Evolutionary conservation across 2,888 invertebrate genomes (phyloP).

Genomic region (Apamea anceps): DNA sequence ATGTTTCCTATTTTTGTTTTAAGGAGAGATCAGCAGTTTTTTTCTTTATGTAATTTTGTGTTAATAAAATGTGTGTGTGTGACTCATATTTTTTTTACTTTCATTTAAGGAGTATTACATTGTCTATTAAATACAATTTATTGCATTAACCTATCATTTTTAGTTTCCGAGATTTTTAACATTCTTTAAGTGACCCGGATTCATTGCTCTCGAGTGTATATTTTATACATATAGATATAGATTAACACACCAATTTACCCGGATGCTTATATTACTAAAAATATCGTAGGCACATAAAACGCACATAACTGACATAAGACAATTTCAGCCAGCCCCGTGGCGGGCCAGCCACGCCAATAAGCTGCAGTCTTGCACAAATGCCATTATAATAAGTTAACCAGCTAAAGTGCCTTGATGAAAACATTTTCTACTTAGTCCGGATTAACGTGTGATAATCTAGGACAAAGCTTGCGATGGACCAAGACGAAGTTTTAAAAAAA

Average conservation of each 20-base stretch:
- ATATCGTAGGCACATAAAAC: not conserved
- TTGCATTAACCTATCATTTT: too few relatives aligned
- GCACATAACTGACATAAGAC: not conserved
- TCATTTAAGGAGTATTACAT: too few relatives aligned
- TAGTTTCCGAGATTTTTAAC: too few relatives aligned
- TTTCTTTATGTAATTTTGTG: too few relatives aligned
- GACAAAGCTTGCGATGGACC: slow-evolving; percentile 22
- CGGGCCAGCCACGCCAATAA: slow-evolving; percentile 20
- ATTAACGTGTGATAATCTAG: slow-evolving; percentile 40
- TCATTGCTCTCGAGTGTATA: too few relatives aligned
- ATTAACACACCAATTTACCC: not conserved
- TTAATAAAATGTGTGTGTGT: too few relatives aligned
- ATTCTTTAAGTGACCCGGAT: too few relatives aligned
- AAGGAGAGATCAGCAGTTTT: too few relatives aligned
- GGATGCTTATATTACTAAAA: not conserved
- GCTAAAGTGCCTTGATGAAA: slow-evolving; percentile 35
- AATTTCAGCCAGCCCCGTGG: not conserved
- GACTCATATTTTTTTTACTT: too few relatives aligned
- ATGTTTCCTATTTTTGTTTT: too few relatives aligned
- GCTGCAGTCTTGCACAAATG: slow-evolving; percentile 37
- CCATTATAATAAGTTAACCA: slow-evolving; percentile 37
- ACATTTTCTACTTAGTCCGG: slow-evolving; percentile 43
- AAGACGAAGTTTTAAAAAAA: slow-evolving; percentile 32
- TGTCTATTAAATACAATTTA: too few relatives aligned
- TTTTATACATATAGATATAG: not conserved